Conservation (phyloP, 2,113 vertebrate species). For the Anthoscopus minutus region DNA sequence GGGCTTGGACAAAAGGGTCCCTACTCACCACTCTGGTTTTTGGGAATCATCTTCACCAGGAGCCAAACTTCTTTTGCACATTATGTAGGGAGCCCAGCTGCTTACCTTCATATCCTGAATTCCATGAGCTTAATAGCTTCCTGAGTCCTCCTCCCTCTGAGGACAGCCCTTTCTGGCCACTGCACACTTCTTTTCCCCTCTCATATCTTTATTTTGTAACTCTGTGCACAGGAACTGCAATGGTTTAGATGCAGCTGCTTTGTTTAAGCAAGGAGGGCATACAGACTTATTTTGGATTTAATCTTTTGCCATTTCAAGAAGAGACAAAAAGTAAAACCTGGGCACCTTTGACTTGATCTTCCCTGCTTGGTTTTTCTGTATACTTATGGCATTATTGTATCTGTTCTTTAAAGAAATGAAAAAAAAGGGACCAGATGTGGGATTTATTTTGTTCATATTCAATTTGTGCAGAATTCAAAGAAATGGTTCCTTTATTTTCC, state of each 20-base stretch:
- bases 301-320: neutral
- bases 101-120: neutral
- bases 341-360: neutral
- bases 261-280: neutral
- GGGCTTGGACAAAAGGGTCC: neutral
- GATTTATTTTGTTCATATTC: conserved; percentile 18
- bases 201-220: neutral
- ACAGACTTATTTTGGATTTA: neutral
- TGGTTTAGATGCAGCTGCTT: neutral
- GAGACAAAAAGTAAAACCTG: neutral
- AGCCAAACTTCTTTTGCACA: neutral
- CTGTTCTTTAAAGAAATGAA: conserved; percentile 32
- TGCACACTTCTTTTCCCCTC: neutral
- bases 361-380: neutral
- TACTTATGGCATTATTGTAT: neutral
- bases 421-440: conserved; percentile 23
- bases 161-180: neutral
- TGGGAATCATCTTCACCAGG: neutral
- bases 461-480: conserved; percentile 17
- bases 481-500: conserved; percentile 39
- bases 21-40: neutral
- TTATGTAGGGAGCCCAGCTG: rapidly evolving
- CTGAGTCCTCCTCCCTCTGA: neutral
- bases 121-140: neutral
- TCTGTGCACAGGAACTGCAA: neutral